Conservation (phyloP, 2,113 vertebrate species). For the Sinocyclocheilus grahami region DNA sequence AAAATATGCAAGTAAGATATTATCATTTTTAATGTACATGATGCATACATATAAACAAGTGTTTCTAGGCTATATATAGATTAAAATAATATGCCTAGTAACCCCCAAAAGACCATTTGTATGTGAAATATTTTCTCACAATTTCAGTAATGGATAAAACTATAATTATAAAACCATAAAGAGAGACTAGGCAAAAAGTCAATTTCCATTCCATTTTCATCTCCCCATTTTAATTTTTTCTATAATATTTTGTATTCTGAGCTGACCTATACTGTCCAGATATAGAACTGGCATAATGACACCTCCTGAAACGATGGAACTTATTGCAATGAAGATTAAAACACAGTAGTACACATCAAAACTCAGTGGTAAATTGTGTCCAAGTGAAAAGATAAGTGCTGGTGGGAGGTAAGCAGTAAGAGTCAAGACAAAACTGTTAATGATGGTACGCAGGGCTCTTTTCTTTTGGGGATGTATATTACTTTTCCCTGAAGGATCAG, state of each 20-base stretch:
- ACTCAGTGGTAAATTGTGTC: neutral
- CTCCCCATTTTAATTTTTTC: neutral
- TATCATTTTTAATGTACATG: neutral
- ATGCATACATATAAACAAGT: neutral
- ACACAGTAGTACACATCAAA: neutral
- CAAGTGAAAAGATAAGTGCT: slow-evolving; percentile 23
- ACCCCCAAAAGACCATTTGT: neutral
- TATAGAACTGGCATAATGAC: slow-evolving; percentile 37
- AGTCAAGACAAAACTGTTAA: slow-evolving; percentile 33
- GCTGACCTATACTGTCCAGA: slow-evolving; percentile 10
- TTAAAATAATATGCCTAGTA: neutral
- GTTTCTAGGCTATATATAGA: neutral
- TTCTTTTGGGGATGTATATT: slow-evolving; percentile 47
- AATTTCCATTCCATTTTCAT: neutral
- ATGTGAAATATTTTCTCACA: neutral
- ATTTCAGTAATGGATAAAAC: neutral
- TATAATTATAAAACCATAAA: neutral
- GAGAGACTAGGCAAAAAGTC: neutral
- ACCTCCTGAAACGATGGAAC: neutral
- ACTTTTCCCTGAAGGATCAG: slow-evolving; percentile 29
- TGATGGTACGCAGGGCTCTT: slow-evolving; percentile 32
- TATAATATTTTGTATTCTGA: neutral
- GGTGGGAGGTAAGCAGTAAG: slow-evolving; percentile 24
- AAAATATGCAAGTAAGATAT: too few species aligned
- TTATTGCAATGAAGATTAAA: neutral